Percentiles rank a stretch among this genome's conserved stretches.
These are phyloP conservation scores for Dinomys branickii DNA, from an alignment of 2,113 vertebrate genomes.

Conservation along the genomic window DNA sequence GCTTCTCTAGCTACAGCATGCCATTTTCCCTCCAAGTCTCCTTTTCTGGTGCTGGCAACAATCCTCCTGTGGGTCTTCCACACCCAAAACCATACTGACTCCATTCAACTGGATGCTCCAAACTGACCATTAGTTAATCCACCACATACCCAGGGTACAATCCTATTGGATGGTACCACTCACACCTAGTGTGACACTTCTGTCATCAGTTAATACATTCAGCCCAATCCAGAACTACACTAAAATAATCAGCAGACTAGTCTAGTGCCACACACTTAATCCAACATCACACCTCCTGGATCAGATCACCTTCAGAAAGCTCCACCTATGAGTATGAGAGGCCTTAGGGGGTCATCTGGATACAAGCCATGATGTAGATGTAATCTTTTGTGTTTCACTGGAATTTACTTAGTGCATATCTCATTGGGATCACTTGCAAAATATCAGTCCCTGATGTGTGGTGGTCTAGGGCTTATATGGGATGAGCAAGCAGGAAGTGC, in stretches of 20 bases:
- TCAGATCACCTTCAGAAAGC: not conserved
- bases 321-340: not conserved
- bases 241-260: not conserved
- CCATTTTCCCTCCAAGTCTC: not conserved
- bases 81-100: not conserved
- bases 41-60: not conserved
- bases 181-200: not conserved
- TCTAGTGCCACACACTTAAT: not conserved
- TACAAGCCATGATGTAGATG: not conserved
- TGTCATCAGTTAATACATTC: not conserved
- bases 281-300: not conserved
- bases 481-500: not conserved
- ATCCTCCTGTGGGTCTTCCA: not conserved
- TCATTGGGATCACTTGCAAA: too few relatives aligned
- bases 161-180: not conserved
- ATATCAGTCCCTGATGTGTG: too few relatives aligned
- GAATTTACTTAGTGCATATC: not conserved
- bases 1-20: not conserved
- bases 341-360: not conserved
- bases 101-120: not conserved
- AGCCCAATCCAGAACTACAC: not conserved
- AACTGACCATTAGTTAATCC: not conserved
- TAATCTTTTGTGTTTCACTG: not conserved
- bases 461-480: too few relatives aligned
- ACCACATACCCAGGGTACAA: not conserved